Evolutionary conservation across 2,113 vertebrate species (phyloP).

Genomic region (Corvus moneduloides): DNA sequence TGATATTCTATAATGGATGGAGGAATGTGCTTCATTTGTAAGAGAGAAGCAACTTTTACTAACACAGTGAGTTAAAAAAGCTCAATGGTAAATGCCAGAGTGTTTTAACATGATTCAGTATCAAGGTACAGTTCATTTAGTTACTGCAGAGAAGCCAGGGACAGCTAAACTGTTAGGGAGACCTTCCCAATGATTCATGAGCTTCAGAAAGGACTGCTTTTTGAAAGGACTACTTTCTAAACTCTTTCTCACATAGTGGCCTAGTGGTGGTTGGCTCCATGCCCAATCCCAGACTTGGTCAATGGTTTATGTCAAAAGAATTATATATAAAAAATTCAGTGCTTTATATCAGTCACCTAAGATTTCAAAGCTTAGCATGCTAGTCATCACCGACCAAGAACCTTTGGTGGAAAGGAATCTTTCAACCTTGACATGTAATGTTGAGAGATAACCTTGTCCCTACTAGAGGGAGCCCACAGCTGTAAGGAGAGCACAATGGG

Average conservation of each 20-base stretch:
- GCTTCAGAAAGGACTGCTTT: neutral
- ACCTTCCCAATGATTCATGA: neutral
- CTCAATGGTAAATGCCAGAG: neutral
- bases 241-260: neutral
- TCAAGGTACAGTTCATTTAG: neutral
- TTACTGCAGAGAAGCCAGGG: neutral
- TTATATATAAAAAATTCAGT: neutral
- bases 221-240: neutral
- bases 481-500: fast-evolving
- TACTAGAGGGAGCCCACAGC: neutral
- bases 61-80: neutral
- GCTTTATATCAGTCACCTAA: neutral
- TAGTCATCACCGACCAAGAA: neutral
- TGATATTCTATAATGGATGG: neutral
- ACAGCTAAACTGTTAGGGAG: neutral
- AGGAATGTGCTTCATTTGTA: neutral
- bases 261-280: neutral
- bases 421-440: neutral
- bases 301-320: neutral
- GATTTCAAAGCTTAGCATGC: neutral
- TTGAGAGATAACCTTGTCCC: neutral
- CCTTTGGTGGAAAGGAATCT: neutral
- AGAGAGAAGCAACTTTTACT: neutral
- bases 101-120: neutral
- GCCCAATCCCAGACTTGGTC: neutral